Conservation (phyloP, 2,888 invertebrate species). For the Hyles lineata region DNA sequence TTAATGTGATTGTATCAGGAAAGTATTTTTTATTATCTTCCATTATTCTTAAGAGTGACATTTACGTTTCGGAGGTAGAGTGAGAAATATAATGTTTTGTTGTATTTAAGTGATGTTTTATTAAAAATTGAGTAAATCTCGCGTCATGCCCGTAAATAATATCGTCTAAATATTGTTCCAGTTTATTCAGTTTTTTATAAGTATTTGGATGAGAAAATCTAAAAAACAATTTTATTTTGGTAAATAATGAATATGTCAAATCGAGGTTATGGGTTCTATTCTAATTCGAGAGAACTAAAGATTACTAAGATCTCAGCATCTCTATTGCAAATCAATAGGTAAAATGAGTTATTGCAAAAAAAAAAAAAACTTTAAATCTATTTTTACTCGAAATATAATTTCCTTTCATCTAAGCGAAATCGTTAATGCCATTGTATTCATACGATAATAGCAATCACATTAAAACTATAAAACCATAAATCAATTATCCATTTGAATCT, state of each 20-base stretch:
- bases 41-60: conserved; percentile 56
- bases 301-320: too few relatives aligned
- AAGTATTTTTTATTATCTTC: conserved; percentile 57
- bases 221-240: too few relatives aligned
- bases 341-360: too few relatives aligned
- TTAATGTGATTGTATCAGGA: conserved; percentile 56
- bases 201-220: too few relatives aligned
- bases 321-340: too few relatives aligned
- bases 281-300: too few relatives aligned
- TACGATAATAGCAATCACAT: not conserved
- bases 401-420: too few relatives aligned
- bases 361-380: too few relatives aligned
- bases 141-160: conserved; percentile 18
- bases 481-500: conserved; percentile 5
- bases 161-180: not conserved
- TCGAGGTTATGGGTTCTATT: too few relatives aligned
- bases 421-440: too few relatives aligned
- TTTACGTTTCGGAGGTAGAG: conserved; percentile 43
- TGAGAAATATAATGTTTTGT: conserved; percentile 31
- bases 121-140: conserved; percentile 15
- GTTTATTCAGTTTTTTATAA: not conserved
- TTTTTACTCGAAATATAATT: too few relatives aligned
- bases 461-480: not conserved
- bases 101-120: conserved; percentile 15
- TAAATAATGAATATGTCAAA: too few relatives aligned